These are phyloP conservation scores for Lordiphosa stackelbergi DNA, from an alignment of 1,140 invertebrate species.

Conservation along the genomic window DNA sequence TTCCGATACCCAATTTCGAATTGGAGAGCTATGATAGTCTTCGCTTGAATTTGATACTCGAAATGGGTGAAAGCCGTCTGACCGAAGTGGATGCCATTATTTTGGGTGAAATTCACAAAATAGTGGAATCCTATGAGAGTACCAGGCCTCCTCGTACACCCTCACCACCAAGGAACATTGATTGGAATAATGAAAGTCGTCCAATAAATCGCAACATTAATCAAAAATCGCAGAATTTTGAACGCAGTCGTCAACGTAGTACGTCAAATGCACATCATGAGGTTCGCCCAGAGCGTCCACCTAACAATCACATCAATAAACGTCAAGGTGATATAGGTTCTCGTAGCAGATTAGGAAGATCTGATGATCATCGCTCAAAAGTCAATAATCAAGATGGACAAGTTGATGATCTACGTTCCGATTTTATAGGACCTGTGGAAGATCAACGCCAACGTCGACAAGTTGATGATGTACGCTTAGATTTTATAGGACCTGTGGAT, in stretches of 20 bases:
- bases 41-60: constrained; percentile 26
- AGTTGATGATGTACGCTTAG: too few relatives aligned
- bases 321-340: too few relatives aligned
- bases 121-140: constrained; percentile 11
- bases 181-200: constrained; percentile 32
- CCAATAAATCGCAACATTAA: constrained; percentile 5
- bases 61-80: constrained; percentile 35
- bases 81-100: constrained; percentile 28
- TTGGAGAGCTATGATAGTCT: constrained; percentile 29
- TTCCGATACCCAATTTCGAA: constrained; percentile 36
- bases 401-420: too few relatives aligned
- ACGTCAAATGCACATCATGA: neutral
- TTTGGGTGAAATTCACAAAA: constrained; percentile 13
- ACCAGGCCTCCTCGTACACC: constrained; percentile 24
- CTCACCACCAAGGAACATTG: constrained; percentile 45
- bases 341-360: too few relatives aligned
- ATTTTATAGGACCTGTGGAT: too few relatives aligned
- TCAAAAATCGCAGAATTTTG: constrained; percentile 1
- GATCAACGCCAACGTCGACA: too few relatives aligned
- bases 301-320: too few relatives aligned
- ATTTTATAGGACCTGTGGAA: too few relatives aligned
- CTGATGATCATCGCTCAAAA: too few relatives aligned
- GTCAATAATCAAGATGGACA: too few relatives aligned
- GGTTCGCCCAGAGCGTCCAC: too few relatives aligned
- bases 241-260: neutral